These are phyloP conservation scores for Cyclophora albipunctata DNA, from an alignment of 2,888 invertebrate species.

Conservation along the genomic window DNA sequence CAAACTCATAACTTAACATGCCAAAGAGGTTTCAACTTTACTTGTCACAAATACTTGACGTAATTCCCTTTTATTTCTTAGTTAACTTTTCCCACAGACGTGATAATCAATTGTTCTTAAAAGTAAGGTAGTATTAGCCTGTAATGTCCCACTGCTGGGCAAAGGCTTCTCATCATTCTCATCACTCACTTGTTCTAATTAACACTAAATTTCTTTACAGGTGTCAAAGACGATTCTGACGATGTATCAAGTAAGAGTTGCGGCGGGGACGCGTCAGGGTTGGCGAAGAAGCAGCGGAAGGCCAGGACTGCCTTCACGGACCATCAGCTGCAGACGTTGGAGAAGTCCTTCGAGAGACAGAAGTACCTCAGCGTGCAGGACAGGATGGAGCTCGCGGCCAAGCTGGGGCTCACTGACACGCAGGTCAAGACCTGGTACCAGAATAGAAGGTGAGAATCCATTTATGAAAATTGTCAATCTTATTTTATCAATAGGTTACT, in stretches of 20 bases:
- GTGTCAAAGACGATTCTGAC: constrained; percentile 89
- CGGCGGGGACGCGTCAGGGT: constrained; percentile 58
- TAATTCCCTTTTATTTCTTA: too few species aligned
- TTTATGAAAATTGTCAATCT: not conserved
- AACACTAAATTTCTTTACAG: constrained; percentile 52
- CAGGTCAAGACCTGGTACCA: constrained; percentile 99
- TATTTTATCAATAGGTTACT: not conserved
- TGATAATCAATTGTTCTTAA: too few species aligned
- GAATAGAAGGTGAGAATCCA: constrained; percentile 88
- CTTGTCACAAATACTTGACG: too few species aligned
- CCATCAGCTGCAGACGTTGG: constrained; percentile 95
- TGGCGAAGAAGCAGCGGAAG: constrained; percentile 96
- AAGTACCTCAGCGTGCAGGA: constrained; percentile 98
- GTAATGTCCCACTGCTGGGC: too few species aligned
- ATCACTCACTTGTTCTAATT: too few species aligned
- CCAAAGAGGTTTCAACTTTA: too few species aligned
- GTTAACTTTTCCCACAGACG: too few species aligned
- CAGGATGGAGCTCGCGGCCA: constrained; percentile 97
- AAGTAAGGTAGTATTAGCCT: too few species aligned
- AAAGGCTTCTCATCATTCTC: too few species aligned
- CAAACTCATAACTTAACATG: too few species aligned
- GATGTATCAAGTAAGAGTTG: constrained; percentile 77
- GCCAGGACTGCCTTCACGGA: constrained; percentile 99
- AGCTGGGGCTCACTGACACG: constrained; percentile 96
- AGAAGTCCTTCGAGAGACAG: constrained; percentile 97